Percentiles rank a stretch among this genome's conserved stretches.
These are phyloP conservation scores for Trachops cirrhosus DNA, from an alignment of 2,797 vertebrate species.

Conservation along the genomic window DNA sequence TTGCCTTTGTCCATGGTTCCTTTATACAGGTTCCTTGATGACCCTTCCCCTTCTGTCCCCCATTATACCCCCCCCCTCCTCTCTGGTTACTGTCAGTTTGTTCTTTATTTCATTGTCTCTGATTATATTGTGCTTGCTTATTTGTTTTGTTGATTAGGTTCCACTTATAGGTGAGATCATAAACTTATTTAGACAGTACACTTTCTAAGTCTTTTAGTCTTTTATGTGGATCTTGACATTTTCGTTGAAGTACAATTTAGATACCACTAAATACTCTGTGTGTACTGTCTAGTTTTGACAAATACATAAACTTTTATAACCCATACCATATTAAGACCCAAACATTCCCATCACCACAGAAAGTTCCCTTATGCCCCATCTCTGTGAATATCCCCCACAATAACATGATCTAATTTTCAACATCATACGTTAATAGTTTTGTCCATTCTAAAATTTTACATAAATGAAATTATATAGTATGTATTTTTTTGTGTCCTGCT, in stretches of 20 bases:
- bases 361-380: background rate
- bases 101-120: too few species aligned
- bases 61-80: too few species aligned
- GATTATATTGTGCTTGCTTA: too few species aligned
- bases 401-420: background rate
- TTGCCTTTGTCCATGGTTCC: too few species aligned
- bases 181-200: background rate
- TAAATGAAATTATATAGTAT: background rate
- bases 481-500: background rate
- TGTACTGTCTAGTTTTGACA: background rate
- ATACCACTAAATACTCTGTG: background rate
- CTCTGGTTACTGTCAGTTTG: too few species aligned
- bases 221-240: background rate
- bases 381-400: background rate
- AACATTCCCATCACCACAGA: background rate
- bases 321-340: background rate
- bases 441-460: background rate
- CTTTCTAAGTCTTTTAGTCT: background rate
- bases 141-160: too few species aligned
- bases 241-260: slow-evolving; percentile 1
- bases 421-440: background rate
- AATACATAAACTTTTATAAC: background rate
- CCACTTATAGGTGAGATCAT: too few species aligned
- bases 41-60: too few species aligned
- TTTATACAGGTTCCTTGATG: too few species aligned